Base-by-base conservation (phyloP, 64 coral and sea anemone species). In the Stichodactyla helianthus region DNA sequence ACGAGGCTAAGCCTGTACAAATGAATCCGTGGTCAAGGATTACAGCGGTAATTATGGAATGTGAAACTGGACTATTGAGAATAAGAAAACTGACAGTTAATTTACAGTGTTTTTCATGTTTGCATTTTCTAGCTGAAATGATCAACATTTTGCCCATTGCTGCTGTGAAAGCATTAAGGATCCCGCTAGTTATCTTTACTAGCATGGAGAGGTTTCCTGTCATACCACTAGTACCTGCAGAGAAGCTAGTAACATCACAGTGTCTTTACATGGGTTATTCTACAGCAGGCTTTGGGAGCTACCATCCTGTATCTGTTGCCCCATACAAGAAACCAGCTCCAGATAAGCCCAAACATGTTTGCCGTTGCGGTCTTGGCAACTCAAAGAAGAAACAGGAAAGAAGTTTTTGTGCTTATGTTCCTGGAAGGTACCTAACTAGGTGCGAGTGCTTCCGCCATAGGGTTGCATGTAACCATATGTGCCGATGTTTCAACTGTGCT, bases 71-170 rank as follows among this genome's bases (percentile, higher is more conserved):
- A 7, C 55, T 57, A 16, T 59, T 59, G 56, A 63, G 19, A 16
- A n/a, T 23, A 65, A 6, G 62, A 1, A 6, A 65, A 65, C 5
- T 65, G 19, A 8, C 19, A 20, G 9, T n/a, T 65, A 5, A 65
- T 2, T 13, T n/a, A 22, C 62, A n/a, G 5, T n/a, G 27, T 31
- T 10, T 74, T 74, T 74, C 1, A 74, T 74, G 68, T 23, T 4
- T 14, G 84, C 52, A 4, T 86, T 50, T 87, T 87, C 23, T 51
- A 92, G 90, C 90, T 71, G 90, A 92, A 54, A 92, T 92, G 90
- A 64, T 78, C n/a, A 92, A 92, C 78, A 77, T 92, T 23, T 70
- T 92, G 50, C 90, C 90, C 51, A 86, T 92, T 82, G 90, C 90
- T 35, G 85, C 90, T 51, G 64, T 83, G 6, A 62, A 87, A 86